These are phyloP conservation scores for Lineus longissimus DNA, from an alignment of 1,140 invertebrate genomes.

Conservation along the genomic window DNA sequence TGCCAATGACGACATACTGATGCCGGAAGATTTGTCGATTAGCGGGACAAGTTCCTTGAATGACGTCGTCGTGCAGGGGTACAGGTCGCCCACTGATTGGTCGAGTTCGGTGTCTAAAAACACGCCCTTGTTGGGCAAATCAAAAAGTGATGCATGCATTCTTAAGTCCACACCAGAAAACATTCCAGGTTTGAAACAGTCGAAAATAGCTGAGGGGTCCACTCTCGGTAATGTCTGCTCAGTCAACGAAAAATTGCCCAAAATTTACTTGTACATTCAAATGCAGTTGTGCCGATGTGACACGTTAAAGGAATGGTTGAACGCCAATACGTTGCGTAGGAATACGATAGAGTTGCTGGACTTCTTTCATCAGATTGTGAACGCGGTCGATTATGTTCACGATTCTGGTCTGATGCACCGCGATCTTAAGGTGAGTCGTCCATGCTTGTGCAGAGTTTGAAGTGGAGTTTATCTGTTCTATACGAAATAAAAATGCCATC, in stretches of 20 bases:
- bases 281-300: conserved; percentile 92
- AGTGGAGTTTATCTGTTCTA: background rate
- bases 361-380: conserved; percentile 88
- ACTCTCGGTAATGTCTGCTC: background rate
- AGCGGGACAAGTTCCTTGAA: conserved; percentile 5
- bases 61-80: background rate
- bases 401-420: conserved; percentile 85
- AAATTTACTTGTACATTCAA: conserved; percentile 87
- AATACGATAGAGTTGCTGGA: conserved; percentile 56
- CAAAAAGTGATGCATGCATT: background rate
- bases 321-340: conserved; percentile 47
- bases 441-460: conserved; percentile 14
- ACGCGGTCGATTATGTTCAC: conserved; percentile 94
- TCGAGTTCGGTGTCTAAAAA: background rate
- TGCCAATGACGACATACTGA: background rate
- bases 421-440: conserved; percentile 76
- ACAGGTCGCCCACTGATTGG: conserved; percentile 3
- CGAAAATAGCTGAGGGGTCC: background rate
- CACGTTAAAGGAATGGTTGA: conserved; percentile 86
- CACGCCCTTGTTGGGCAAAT: background rate
- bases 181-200: background rate
- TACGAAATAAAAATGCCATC: conserved; percentile 4
- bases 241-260: conserved; percentile 13
- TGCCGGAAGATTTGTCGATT: background rate
- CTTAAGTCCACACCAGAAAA: background rate